Evolutionary conservation across 2,888 invertebrate genomes (phyloP), one percentile per base, ranked within the genome.

Genomic region (Trachelus stipa): DNA sequence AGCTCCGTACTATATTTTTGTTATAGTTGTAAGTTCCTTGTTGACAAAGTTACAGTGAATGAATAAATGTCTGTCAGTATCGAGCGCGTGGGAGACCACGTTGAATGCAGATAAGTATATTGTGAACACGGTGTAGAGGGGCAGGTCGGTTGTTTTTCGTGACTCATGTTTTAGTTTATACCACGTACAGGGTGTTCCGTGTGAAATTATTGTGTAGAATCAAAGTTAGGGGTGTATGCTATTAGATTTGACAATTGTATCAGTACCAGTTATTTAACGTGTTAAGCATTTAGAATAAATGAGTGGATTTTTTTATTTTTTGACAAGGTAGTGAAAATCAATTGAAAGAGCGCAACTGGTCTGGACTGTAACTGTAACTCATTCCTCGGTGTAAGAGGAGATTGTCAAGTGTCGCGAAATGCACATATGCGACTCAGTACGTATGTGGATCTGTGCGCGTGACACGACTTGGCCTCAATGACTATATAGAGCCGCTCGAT

Each of bases 81-180:
- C 71, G 79, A 71, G 76, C 77, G 84, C 86, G 85, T 85, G 83
- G 84, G 85, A 85, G 85, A 78, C 69, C 76, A 76, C 80, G 83
- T 78, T 80, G 83, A 83, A 82, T 80, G 82, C 81, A 82, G 79
- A 85, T 84, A 82, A 82, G 79, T 77, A 76, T 73, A 78, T 75
- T 40, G 77, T 81, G 79, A 80, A 81, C 81, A 82, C 81, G 82
- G 81, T 15, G 23, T 31, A 37, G 74, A 37, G 3, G 4, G 35
- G 15, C 33, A 15, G 69, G 73, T 31, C 71, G 31, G 34, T 31
- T 74, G 74, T 34, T 34, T 74, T 31, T 34, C 30, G 74, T 74
- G 74, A 74, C 74, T 74, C 74, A 74, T 30, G 74, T 74, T 74
- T 35, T 34, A 31, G 75, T 75, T 77, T 75, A 73, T 71, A 71